A percentile compares a stretch with the other conserved stretches of the same genome.
Conservation (phyloP, 2,888 invertebrate genomes). For the Dorcus parallelipipedus region DNA sequence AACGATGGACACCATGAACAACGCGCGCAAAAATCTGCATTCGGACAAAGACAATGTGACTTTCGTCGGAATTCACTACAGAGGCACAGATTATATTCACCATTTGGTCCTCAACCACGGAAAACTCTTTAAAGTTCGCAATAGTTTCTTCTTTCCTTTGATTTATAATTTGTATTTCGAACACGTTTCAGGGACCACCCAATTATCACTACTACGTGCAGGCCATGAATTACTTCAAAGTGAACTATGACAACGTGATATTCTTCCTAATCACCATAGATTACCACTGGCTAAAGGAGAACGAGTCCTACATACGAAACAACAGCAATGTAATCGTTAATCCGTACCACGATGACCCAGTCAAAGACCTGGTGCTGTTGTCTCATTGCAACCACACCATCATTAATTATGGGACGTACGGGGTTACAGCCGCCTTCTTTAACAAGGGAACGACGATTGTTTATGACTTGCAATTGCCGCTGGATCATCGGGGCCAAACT, state of each 20-base stretch:
- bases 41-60: constrained; percentile 10
- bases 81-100: constrained; percentile 17
- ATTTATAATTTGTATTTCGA: not conserved
- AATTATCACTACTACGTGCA: constrained; percentile 18
- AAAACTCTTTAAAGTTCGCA: constrained; percentile 4
- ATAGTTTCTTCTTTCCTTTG: not conserved
- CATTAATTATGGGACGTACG: constrained; percentile 25
- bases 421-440: constrained; percentile 18
- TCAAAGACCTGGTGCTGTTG: constrained; percentile 19
- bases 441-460: constrained; percentile 20
- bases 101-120: constrained; percentile 6
- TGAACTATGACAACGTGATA: constrained; percentile 18
- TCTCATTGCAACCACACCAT: constrained; percentile 25
- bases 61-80: constrained; percentile 22
- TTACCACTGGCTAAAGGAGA: constrained; percentile 11
- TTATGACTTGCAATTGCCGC: constrained; percentile 21
- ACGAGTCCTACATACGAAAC: constrained; percentile 6
- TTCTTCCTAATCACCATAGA: constrained; percentile 22
- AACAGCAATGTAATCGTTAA: constrained; percentile 12
- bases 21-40: not conserved
- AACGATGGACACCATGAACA: not conserved
- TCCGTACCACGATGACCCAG: constrained; percentile 7
- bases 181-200: constrained; percentile 14
- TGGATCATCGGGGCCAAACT: constrained; percentile 22
- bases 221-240: constrained; percentile 21